Evolutionary conservation across 2,797 vertebrate genomes (phyloP).

Genomic region (Sarcophilus harrisii): DNA sequence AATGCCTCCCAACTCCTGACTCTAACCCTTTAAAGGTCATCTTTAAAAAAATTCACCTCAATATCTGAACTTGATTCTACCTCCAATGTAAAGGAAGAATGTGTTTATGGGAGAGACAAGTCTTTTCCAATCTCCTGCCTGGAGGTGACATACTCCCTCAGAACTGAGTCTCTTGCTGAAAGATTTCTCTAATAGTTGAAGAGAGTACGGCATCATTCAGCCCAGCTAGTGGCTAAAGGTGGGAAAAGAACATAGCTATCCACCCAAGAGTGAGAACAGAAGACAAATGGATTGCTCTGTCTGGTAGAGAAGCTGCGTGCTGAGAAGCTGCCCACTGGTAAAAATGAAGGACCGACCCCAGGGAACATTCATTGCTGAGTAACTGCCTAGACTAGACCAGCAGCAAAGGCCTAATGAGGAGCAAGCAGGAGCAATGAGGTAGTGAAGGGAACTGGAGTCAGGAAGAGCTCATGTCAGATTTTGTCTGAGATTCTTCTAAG

Average conservation of each 20-base stretch:
- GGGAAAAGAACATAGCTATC: not conserved
- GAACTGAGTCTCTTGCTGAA: not conserved
- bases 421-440: not conserved
- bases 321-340: not conserved
- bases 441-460: not conserved
- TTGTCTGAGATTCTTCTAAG: not conserved
- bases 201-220: not conserved
- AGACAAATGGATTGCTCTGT: not conserved
- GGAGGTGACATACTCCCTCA: not conserved
- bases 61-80: not conserved
- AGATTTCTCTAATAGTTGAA: not conserved
- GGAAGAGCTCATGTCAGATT: not conserved
- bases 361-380: not conserved
- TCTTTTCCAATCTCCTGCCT: not conserved
- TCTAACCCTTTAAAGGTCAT: not conserved
- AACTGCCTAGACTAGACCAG: not conserved
- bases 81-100: not conserved
- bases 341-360: not conserved
- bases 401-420: not conserved
- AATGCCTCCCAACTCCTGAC: no score
- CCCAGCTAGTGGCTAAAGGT: not conserved
- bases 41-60: not conserved
- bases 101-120: not conserved
- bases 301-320: not conserved
- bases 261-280: not conserved